Evolutionary conservation across 2,113 vertebrate species (phyloP).

Genomic region (Neoarius graeffei): DNA sequence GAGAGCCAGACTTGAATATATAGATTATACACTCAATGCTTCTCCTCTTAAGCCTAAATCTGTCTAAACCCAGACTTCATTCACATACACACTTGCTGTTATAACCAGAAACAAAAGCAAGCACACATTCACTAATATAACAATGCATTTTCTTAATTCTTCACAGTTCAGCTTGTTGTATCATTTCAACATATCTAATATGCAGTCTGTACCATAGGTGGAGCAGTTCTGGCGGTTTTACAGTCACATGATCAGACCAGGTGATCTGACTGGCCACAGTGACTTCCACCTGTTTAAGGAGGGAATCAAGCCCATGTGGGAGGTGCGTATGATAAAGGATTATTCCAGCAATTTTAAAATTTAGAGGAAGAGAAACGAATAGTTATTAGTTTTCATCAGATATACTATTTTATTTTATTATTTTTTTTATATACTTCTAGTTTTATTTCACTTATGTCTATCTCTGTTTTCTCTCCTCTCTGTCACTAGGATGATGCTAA

Average conservation of each 20-base stretch:
- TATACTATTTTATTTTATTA: not conserved
- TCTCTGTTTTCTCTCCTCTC: not conserved
- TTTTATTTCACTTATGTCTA: not conserved
- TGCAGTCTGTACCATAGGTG: slow-evolving; percentile 65
- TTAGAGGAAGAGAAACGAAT: not conserved
- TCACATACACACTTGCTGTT: not conserved
- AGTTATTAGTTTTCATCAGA: not conserved
- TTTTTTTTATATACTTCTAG: not conserved
- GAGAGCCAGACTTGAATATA: too few species aligned
- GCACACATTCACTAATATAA: not conserved
- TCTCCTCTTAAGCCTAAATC: not conserved
- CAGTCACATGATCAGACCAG: slow-evolving; percentile 83
- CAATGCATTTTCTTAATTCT: not conserved
- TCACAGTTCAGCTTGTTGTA: not conserved
- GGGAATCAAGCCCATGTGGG: slow-evolving; percentile 85
- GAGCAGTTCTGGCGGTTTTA: slow-evolving; percentile 85
- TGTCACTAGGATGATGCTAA: slow-evolving; percentile 78
- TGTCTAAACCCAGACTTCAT: not conserved
- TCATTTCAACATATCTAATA: not conserved
- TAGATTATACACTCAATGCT: not conserved
- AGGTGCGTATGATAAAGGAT: slow-evolving; percentile 62
- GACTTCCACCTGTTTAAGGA: slow-evolving; percentile 85
- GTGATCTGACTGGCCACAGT: slow-evolving; percentile 79
- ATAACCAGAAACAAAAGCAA: not conserved
- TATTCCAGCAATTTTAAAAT: not conserved